Evolutionary conservation across 2,797 vertebrate genomes (phyloP), one percentile per base, ranked within the genome.

Genomic region (Muraenolepis orangiensis): DNA sequence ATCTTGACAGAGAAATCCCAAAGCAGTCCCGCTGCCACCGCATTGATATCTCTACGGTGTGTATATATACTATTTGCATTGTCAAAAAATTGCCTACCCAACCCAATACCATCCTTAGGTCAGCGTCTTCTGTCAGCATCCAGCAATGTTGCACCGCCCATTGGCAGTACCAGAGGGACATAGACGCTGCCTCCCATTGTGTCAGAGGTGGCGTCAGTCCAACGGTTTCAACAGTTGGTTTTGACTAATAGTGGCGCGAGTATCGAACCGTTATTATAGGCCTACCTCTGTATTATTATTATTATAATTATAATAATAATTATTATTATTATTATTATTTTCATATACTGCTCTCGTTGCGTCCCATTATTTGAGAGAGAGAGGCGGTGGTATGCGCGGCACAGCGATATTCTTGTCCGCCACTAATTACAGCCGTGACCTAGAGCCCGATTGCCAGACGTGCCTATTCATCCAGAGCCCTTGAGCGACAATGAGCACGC

Each of bases 391-490:
- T 66, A 11, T 7, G 64, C 3, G 64, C 77, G 80, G 80, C 84
- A 82, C 77, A 76, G 68, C 66, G 75, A 81, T 36, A 73, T 68
- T 85, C 40, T 30, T 81, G 80, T 86, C 84, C 83, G 80, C 34
- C 75, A 72, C 81, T 84, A 86, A 87, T 87, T 84, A 88, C 78
- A 72, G 76, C 76, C 12, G 32, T 66, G 74, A 90, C 91, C 88
- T 88, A 89, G 87, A 88, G 87, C 90, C 85, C 14, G 18, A 88
- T 82, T 83, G 86, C 81, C 84, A 76, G 80, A 78, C 82, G 84
- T 86, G 81, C 82, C 85, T 82, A 85, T 85, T 91, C 78, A 88
- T 89, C 81, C 82, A 70, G 66, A 64, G 69, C 76, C 82, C 81
- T 74, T 73, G 69, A 84, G 82, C 83, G 64, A 66, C n/a, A 29